These are phyloP conservation scores for Agriopis marginaria DNA, from an alignment of 2,888 invertebrate species.

Conservation along the genomic window DNA sequence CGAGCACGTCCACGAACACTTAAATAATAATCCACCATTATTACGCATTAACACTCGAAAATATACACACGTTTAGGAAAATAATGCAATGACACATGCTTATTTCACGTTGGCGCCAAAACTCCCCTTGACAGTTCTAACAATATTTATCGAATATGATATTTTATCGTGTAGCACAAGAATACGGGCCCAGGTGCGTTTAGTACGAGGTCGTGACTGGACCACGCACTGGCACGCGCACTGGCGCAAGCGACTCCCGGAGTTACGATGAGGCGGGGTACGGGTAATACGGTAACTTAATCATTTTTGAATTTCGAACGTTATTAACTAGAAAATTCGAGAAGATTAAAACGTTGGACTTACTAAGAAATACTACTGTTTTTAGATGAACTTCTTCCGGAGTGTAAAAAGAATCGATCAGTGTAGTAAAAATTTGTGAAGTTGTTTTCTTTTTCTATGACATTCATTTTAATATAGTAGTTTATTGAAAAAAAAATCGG, in stretches of 20 bases:
- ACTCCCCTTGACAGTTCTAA: too few species aligned
- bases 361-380: not conserved
- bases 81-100: too few species aligned
- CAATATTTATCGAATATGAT: not conserved
- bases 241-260: slow-evolving; percentile 14
- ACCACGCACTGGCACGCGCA: slow-evolving; percentile 23
- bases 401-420: not conserved
- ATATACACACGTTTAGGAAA: too few species aligned
- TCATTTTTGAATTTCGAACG: slow-evolving; percentile 17
- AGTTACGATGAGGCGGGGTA: slow-evolving; percentile 20
- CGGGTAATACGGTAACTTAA: slow-evolving; percentile 12
- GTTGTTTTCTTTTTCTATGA: too few species aligned
- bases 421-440: too few species aligned
- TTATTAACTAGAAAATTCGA: not conserved
- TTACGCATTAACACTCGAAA: too few species aligned
- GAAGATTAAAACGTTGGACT: not conserved
- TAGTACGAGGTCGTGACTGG: slow-evolving; percentile 33
- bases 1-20: too few species aligned
- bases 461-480: too few species aligned
- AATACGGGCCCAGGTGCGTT: not conserved
- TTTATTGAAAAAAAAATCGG: too few species aligned
- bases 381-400: not conserved
- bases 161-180: not conserved
- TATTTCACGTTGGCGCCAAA: too few species aligned
- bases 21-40: too few species aligned